Evolutionary conservation across 2,888 invertebrate species (phyloP).

Genomic region (Deilephila elpenor): DNA sequence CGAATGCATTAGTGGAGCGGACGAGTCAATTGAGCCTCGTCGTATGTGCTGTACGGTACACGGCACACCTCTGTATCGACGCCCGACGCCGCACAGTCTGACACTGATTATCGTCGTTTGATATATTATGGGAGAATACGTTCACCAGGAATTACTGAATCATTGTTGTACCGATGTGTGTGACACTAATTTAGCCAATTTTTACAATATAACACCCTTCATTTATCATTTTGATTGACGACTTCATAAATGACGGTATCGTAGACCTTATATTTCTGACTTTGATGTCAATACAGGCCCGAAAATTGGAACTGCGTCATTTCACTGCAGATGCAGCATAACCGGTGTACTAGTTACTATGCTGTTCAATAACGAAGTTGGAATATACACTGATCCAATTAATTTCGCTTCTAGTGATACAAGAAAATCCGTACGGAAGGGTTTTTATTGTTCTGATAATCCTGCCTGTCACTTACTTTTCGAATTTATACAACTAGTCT

Average conservation of each 20-base stretch:
- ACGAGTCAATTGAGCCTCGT: constrained; percentile 72
- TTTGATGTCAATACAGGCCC: background rate
- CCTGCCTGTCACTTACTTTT: too few relatives aligned
- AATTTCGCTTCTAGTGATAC: background rate
- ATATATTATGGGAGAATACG: constrained; percentile 6
- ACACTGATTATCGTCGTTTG: constrained; percentile 20
- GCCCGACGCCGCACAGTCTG: constrained; percentile 4
- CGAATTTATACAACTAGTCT: too few relatives aligned
- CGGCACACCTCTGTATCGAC: background rate
- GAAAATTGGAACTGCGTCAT: constrained; percentile 1
- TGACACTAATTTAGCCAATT: background rate
- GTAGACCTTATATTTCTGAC: too few relatives aligned
- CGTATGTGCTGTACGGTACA: constrained; percentile 16
- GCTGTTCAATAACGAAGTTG: background rate
- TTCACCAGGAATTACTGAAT: constrained; percentile 3
- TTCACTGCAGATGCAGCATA: constrained; percentile 6
- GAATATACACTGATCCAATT: background rate
- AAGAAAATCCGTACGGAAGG: too few relatives aligned
- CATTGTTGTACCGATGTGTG: background rate
- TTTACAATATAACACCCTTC: background rate
- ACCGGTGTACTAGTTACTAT: background rate
- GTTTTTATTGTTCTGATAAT: too few relatives aligned
- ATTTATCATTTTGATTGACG: too few relatives aligned
- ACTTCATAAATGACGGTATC: too few relatives aligned
- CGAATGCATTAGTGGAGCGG: constrained; percentile 64